Base-by-base conservation (phyloP, 2,888 invertebrate species). In the Caenorhabditis afra region DNA sequence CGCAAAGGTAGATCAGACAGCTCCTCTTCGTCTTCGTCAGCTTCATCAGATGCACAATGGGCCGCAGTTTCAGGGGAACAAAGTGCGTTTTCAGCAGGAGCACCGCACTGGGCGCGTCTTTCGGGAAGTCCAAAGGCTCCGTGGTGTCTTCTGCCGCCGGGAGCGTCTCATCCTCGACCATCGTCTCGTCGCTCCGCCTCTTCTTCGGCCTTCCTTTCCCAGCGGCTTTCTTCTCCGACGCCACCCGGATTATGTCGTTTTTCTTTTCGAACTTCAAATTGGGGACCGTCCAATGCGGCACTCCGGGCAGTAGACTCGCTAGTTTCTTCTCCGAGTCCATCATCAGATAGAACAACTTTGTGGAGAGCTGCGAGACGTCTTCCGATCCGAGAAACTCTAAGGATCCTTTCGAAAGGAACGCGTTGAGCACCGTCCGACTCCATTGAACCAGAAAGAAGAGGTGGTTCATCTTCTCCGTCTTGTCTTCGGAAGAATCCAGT, bases 1-100 rank as follows among this genome's bases (percentile, higher is more conserved):
- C 73, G n/a, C 78, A 78, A 0, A 78, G 67, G 35, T 78, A 78
- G 16, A 58, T 58, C 49, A 67, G 44, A 11, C 71, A 66, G n/a
- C 57, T 67, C 57, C 71, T 20, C 18, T 78, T 78, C 2, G 45
- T 57, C 11, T 66, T 18, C 1, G 78, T 41, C 18, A 78, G 22
- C 45, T 78, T 61, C 50, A 78, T 47, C 29, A 78, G 35, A 57
- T 78, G 73, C 3, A 62, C 66, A 61, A 78, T 50, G 18, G 78
- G 71, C 12, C 78, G 61, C 20, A 78, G 50, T 47, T 73, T 62
- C 35, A 78, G 37, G 23, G 20, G 58, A 16, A 61, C 64, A 47
- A 37, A 78, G n/a, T 71, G 61, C 3, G 35, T 23, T 22, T 49
- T 50, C n/a, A 78, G 55, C 29, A 70, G 57, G 3, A 20, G 3